Base-by-base conservation (phyloP, 1,140 invertebrate genomes). In the Marisa cornuarietis region DNA sequence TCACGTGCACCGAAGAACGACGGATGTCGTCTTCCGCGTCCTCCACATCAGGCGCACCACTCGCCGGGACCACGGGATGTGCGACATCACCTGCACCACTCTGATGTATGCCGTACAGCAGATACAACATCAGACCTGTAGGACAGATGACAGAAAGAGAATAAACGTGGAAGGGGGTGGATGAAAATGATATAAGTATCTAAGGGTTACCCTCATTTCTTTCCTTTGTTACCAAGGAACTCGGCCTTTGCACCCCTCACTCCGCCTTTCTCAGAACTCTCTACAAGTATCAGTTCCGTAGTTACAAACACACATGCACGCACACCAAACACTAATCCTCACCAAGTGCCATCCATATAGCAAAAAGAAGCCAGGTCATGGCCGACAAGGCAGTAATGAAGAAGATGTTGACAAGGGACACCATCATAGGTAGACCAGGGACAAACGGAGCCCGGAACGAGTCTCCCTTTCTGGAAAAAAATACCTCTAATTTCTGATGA, bases 341-440 rank as follows among this genome's bases (percentile, higher is more conserved):
- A 87, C 87, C 86, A 69, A 84, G 31, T 18, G 73, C 16, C 85
- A 88, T 85, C 87, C 87, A 88, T 6, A 84, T 79, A 49, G 65
- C 82, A 84, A 87, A 87, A 54, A 95, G 93, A 61, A 96, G 93
- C 96, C 96, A 97, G 6, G 96, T 97, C 83, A 93, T 92, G 54
- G 92, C 85, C 86, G 95, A 94, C 78, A 98, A 91, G 91, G 96
- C 95, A 80, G 95, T 92, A 95, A 97, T 97, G 49, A 98, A 92
- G 91, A 96, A 96, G 69, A 96, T 88, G 90, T 98, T 98, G 82
- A 95, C 94, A 79, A 96, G 93, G 66, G 96, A 94, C 89, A 95
- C 96, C 0, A 96, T 85, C 81, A 94, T 94, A 3, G 96, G 96
- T 62, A 97, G 91, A 49, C 96, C 90, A 8, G 96, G 96, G n/a